Base-by-base conservation (phyloP, 1,140 invertebrate species). In the Hycleus cichorii region DNA sequence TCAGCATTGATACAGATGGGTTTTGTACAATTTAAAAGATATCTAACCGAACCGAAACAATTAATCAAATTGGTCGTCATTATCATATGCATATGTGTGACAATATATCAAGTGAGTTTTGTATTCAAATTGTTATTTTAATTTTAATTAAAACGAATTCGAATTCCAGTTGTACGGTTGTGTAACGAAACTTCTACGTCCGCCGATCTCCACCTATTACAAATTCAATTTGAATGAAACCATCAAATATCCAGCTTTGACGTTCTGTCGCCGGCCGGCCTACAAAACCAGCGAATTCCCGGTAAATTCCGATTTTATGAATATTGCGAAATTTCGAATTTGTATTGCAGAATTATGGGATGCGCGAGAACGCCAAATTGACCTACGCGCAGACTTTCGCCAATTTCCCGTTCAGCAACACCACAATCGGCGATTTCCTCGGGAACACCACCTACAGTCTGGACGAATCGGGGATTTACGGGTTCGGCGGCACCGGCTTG, bases 171-270 rank as follows among this genome's bases (percentile, higher is more conserved):
- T 84, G 40, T 70, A 71, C 45, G 71, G 76, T 56, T 83, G 82
- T 60, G 71, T 83, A 5, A 56, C 69, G 24, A 84, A 84, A 66
- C 65, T 84, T 24, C 65, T 75, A 0, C 59, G 78, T 62, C 79
- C 79, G 2, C 83, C 83, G 0, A 76, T 83, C 10, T 80, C 82
- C 0, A 84, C 83, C 5, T 80, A 83, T 62, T 81, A 81, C 0
- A 78, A 80, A 61, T 82, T 83, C 55, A 77, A 78, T 63, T 76
- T 83, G 27, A 84, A 85, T 62, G 77, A 81, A 10, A 81, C 81
- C 0, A 76, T 85, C 43, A 65, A 73, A 44, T 84, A 83, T 69
- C 83, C 83, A 7, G 81, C 82, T 49, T 65, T 85, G 0, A 85
- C 82, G 0, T 74, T 85, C 51, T 85, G 83, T 60, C 70, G 81